These are phyloP conservation scores for Eristalis tenax DNA, from an alignment of 2,888 invertebrate genomes.

Conservation along the genomic window DNA sequence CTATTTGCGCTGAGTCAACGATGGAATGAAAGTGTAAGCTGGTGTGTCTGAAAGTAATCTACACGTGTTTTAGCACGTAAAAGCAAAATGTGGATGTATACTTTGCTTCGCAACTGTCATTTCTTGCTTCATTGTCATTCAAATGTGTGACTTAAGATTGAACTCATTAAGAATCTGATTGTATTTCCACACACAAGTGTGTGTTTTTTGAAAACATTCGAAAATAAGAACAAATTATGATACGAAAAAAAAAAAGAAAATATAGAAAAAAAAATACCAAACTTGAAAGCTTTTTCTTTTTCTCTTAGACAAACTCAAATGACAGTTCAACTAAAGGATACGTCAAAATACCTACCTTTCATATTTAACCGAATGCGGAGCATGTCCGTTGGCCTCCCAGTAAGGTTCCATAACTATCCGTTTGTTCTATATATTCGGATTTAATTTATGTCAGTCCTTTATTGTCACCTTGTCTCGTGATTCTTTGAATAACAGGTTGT, in stretches of 20 bases:
- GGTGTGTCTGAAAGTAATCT: neutral
- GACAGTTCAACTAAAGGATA: conserved; percentile 44
- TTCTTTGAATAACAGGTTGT: conserved; percentile 48
- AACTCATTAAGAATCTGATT: neutral
- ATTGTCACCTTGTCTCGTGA: conserved; percentile 40
- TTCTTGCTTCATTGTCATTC: neutral
- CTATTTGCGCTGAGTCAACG: neutral
- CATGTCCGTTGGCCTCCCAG: conserved; percentile 81
- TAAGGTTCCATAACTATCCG: conserved; percentile 79
- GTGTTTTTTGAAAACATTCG: neutral
- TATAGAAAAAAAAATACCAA: neutral
- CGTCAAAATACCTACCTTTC: conserved; percentile 79
- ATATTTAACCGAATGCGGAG: conserved; percentile 81
- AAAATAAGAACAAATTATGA: neutral
- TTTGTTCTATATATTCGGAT: conserved; percentile 7
- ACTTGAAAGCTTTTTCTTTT: neutral
- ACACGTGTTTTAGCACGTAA: neutral
- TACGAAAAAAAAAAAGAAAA: conserved; percentile 9
- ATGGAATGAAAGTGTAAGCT: neutral
- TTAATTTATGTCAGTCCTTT: conserved; percentile 69
- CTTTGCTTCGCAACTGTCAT: neutral
- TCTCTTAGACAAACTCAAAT: neutral
- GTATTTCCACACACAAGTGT: neutral
- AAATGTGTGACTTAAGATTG: neutral
- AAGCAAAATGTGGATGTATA: neutral